Base-by-base conservation (phyloP, 1,140 invertebrate genomes). In the Lucilia cuprina region DNA sequence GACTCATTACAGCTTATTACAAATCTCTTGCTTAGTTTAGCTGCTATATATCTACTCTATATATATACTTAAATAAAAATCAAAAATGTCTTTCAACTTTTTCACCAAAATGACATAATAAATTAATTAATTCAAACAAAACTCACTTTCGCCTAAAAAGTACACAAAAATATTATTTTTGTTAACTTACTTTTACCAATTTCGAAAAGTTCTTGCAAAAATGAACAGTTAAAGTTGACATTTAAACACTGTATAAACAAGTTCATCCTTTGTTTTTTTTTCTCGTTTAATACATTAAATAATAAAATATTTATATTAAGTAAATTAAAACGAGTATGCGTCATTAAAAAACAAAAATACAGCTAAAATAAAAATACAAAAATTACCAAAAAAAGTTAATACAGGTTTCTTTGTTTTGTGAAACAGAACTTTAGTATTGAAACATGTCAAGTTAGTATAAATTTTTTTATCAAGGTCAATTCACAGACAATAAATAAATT, bases 401-500 rank as follows among this genome's bases (percentile, higher is more conserved):
- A 70, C 65, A 70, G 65, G 65, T 70, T 70, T 70, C 19, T 70
- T 21, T 60, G 5, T 70, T 21, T 55, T 21, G 8, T 70, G 21
- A 70, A 25, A 70, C n/a, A 60, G 5, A 70, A 70, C n/a, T 21
- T 70, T 70, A 17, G 19, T 21, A 70, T 70, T 70, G 21, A 70
- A 70, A 70, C 65, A 21, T 70, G 65, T 8, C 41, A 5, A 41
- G 41, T 41, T 41, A 8, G 5, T 41, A 41, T 41, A 41, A 2
- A 41, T 0, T 41, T 10, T 70, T 9, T 21, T 70, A 70, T 70
- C 65, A 70, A 70, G 65, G 65, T 70, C 65, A 70, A 70, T 70
- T 70, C 65, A 21, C n/a, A 70, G 65, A 70, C n/a, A 70, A 70
- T 70, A 70, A 70, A 70, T 70, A 70, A 70, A 70, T 70, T 70